Evolutionary conservation across 1,140 invertebrate species (phyloP), one percentile per base, ranked within the genome.

Genomic region (Mamestra configurata): DNA sequence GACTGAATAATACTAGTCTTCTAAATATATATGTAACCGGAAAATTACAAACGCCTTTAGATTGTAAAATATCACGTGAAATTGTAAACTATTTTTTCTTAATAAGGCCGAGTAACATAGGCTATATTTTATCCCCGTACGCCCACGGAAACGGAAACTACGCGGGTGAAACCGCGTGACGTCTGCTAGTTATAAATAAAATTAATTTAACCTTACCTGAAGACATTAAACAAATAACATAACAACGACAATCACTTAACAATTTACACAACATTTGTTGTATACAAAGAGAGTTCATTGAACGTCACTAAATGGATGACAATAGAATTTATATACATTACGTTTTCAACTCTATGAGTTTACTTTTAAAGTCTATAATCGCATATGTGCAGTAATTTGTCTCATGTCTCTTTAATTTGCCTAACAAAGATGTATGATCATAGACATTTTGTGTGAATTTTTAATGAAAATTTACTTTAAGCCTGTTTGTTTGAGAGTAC

Each of bases 391-490:
- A 40, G 64, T 49, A 20, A 70, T 27, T n/a, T 70, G 22, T 51
- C 66, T 70, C 18, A 6, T 49, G 15, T 49, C 24, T 22, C 55
- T 35, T 49, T 79, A 83, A 85, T 83, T 80, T 61, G 79, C 43
- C 79, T 85, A 82, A 85, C 75, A 53, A 75, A 79, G 83, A 83
- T 66, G 59, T 46, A 82, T 85, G 76, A 70, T n/a, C 4, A 18
- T 70, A 10, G 8, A 37, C 37, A 59, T 79, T 51, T 73, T 22
- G 57, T 24, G 55, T 64, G 27, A 35, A 73, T 59, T 35, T 78
- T 61, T 82, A 83, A 85, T 83, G 72, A 79, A 85, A 77, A 82
- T 83, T 82, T 66, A 85, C 61, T 51, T 22, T 46, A 70, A 49
- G 20, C n/a, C 20, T 49, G 46, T 49, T 78, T 76, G 46, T 80